Percentiles rank a stretch among this genome's conserved stretches.
phyloP scores from a whole-genome alignment of 1,140 invertebrate genomes.

The Leucophenga varia region DNA sequence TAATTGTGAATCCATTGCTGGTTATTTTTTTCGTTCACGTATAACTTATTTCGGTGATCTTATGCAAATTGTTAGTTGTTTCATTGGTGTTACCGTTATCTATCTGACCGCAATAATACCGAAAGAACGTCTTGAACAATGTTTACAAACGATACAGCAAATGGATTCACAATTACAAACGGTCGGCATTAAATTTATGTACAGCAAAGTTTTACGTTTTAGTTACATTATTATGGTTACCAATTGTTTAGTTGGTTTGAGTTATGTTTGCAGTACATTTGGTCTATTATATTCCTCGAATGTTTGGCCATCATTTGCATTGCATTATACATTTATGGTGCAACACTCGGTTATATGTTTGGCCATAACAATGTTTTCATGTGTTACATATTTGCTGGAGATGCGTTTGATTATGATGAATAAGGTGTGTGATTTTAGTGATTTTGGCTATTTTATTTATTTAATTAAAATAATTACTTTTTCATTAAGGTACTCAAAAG shows the following conservation, averaged over 20 bases:
- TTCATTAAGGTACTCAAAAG: constrained; percentile 44
- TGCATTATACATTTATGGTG: constrained; percentile 43
- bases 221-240: constrained; percentile 33
- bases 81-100: constrained; percentile 49
- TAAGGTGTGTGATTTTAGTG: constrained; percentile 33
- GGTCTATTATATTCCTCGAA: constrained; percentile 28
- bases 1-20: constrained; percentile 45
- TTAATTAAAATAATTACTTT: not conserved
- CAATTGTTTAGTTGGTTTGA: constrained; percentile 28
- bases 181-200: constrained; percentile 49
- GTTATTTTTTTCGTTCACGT: constrained; percentile 42
- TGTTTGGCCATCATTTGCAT: constrained; percentile 26
- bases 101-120: constrained; percentile 43
- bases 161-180: constrained; percentile 39
- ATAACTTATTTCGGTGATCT: constrained; percentile 48
- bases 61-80: constrained; percentile 47
- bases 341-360: constrained; percentile 47
- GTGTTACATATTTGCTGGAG: constrained; percentile 43
- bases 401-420: constrained; percentile 46
- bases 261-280: constrained; percentile 36
- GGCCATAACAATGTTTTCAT: constrained; percentile 33
- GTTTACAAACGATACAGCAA: constrained; percentile 35
- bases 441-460: not conserved
- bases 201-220: constrained; percentile 44
- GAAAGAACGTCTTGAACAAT: constrained; percentile 37